Evolutionary conservation across 2,113 vertebrate genomes (phyloP).

Genomic region (Sinocyclocheilus anshuiensis): DNA sequence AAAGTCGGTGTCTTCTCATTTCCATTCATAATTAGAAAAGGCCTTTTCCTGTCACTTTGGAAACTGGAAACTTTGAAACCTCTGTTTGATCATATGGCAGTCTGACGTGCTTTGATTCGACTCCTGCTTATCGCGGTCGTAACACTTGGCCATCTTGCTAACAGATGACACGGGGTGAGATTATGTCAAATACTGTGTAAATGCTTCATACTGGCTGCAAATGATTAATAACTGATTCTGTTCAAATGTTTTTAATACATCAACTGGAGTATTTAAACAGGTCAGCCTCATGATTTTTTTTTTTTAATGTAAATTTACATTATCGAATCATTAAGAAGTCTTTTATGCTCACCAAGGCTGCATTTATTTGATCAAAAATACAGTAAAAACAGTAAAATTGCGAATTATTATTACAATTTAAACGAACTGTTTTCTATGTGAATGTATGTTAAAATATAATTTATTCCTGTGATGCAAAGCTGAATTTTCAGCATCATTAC

Average conservation of each 20-base stretch:
- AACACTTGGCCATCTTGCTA: conserved; percentile 11
- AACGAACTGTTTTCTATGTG: too few relatives aligned
- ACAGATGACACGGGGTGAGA: neutral
- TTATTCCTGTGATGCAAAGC: too few relatives aligned
- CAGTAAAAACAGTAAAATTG: too few relatives aligned
- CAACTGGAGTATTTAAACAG: neutral
- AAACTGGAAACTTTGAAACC: neutral
- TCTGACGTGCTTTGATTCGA: conserved; percentile 53
- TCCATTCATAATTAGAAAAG: neutral
- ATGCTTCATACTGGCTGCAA: neutral
- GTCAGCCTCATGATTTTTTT: neutral
- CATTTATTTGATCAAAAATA: too few relatives aligned
- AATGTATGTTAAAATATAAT: too few relatives aligned
- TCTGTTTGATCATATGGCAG: conserved; percentile 48
- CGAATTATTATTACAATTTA: too few relatives aligned
- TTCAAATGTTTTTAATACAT: neutral
- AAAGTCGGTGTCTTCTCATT: neutral
- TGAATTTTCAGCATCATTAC: too few relatives aligned
- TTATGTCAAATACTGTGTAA: neutral
- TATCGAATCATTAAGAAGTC: too few relatives aligned
- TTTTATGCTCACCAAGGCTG: too few relatives aligned
- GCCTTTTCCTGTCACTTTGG: neutral
- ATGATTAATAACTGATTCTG: neutral
- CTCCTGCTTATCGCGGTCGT: conserved; percentile 47
- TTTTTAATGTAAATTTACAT: too few relatives aligned